These are phyloP conservation scores for Chroicocephalus ridibundus DNA, from an alignment of 2,113 vertebrate genomes.

Conservation along the genomic window DNA sequence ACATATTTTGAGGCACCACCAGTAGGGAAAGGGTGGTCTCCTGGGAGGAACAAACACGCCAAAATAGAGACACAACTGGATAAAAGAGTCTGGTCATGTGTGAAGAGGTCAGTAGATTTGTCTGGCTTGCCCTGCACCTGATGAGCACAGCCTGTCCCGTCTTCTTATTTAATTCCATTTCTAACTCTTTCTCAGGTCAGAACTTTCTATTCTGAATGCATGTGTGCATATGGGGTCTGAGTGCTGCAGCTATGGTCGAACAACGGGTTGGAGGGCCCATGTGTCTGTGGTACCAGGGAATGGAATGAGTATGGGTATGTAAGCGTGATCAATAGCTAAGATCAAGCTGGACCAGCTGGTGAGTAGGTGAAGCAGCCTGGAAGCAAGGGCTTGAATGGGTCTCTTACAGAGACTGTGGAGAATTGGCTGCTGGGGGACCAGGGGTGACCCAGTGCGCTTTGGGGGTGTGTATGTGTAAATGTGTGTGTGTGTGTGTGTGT, in stretches of 20 bases:
- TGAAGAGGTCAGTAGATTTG: background rate
- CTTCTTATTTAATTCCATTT: background rate
- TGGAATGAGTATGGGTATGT: rapidly evolving
- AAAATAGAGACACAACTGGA: background rate
- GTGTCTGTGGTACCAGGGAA: background rate
- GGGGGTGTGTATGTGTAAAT: too few relatives aligned
- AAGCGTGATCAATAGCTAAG: background rate
- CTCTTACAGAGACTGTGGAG: background rate
- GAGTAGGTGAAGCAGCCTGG: background rate
- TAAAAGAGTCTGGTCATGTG: background rate
- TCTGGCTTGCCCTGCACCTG: background rate
- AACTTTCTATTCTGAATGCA: background rate
- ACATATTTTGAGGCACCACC: background rate
- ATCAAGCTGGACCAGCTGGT: background rate
- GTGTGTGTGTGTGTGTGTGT: background rate
- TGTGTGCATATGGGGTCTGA: background rate
- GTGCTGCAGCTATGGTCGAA: background rate
- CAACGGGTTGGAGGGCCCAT: rapidly evolving
- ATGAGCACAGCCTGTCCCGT: background rate
- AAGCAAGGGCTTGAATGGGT: background rate
- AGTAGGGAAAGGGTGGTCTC: background rate
- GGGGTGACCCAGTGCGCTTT: rapidly evolving
- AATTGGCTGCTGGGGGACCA: background rate
- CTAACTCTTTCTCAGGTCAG: background rate
- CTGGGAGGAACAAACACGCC: background rate